Evolutionary conservation across 2,113 vertebrate genomes (phyloP), one percentile per base, ranked within the genome.

Genomic region (Takifugu bimaculatus): DNA sequence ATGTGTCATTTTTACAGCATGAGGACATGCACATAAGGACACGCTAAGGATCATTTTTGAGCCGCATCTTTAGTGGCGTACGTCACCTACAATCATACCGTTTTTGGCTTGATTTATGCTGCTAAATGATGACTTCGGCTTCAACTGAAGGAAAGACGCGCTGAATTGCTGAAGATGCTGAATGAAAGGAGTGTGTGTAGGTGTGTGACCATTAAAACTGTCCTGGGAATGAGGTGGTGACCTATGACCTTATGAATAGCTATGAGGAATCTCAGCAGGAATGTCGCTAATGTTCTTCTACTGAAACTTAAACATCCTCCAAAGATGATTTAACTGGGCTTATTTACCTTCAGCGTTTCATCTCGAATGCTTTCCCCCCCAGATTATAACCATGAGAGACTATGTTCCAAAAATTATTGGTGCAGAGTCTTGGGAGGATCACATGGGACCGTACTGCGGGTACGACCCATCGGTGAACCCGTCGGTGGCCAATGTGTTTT

Each of bases 321-420:
- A 28, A 35, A 53, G 47, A 48, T 11, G 1, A 47, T 50, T 48
- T 11, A 6, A 39, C 35, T 39, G 7, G 7, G 35, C 35, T 10
- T 10, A n/a, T 44, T 29, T 27, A 0, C 20, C 20, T 20, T 20
- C 20, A 20, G 20, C 20, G 20, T 26, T 26, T 48, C 48, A 28
- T 26, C 43, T 29, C 35, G 54, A 61, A 6, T 52, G 2, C 55
- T 29, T 12, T 14, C 2, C 0, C 0, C 11, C 45, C 52, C 71
- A 99, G 97, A 91, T 98, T 52, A 92, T 98, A 81, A 97, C 93
- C 44, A 79, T 95, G 83, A 91, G 93, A 82, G 96, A 98, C 74
- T 98, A 98, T 6, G 20, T 96, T 77, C 94, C 96, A 13, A 96
- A 93, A 83, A 93, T 98, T 58, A 88, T 99, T 72, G 95, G 96